phyloP scores from a whole-genome alignment of 2,888 invertebrate species.

The Lasioglossum pauxillum region DNA sequence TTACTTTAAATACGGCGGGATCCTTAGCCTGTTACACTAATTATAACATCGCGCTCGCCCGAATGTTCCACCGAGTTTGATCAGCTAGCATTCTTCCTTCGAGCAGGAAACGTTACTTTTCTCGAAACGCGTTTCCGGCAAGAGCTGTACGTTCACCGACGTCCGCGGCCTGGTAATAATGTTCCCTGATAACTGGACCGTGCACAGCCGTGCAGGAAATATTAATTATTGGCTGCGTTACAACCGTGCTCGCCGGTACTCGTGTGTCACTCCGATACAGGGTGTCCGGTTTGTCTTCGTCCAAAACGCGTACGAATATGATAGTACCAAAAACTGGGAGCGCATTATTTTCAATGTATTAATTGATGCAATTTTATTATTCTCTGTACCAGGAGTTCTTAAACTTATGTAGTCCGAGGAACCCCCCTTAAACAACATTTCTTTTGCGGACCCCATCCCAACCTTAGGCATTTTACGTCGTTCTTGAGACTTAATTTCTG shows the following conservation, averaged over 20 bases:
- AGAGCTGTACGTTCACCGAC: not conserved
- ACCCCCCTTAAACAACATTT: too few relatives aligned
- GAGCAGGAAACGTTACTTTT: not conserved
- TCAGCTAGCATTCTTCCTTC: not conserved
- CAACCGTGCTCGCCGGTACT: not conserved
- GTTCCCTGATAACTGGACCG: conserved; percentile 1
- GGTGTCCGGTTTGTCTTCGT: not conserved
- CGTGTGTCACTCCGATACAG: not conserved
- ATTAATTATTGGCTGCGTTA: conserved; percentile 16
- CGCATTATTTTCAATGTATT: too few relatives aligned
- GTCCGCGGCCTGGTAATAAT: not conserved
- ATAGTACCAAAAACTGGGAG: not conserved
- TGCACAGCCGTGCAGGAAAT: conserved; percentile 1
- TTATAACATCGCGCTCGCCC: conserved; percentile 50
- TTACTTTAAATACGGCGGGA: conserved; percentile 47
- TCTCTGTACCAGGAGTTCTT: not conserved
- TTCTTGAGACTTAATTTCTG: too few relatives aligned
- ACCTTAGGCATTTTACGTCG: too few relatives aligned
- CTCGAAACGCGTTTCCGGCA: conserved; percentile 16
- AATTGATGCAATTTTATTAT: not conserved
- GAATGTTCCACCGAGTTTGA: conserved; percentile 7
- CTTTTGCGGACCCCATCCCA: too few relatives aligned
- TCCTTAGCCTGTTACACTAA: conserved; percentile 44
- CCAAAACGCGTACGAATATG: not conserved
- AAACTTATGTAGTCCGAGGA: too few relatives aligned